phyloP scores from a whole-genome alignment of 2,888 invertebrate genomes.

The Tridacna crocea region DNA sequence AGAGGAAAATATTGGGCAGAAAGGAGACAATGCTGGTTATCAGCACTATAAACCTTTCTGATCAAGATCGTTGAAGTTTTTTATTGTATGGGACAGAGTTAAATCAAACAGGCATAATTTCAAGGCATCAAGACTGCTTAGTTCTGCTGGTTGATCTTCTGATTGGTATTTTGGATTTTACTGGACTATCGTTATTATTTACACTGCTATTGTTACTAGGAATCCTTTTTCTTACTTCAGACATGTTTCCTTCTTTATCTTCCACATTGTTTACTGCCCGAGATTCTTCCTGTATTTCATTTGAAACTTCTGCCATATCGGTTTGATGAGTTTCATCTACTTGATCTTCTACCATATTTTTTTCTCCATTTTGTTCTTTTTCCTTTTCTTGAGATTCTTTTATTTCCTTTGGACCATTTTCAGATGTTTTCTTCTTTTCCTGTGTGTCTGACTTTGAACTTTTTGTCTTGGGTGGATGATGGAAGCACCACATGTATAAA shows the following conservation, averaged over 20 bases:
- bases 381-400: background rate
- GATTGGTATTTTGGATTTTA: slow-evolving; percentile 47
- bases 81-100: no score
- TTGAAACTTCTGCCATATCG: background rate
- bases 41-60: no score
- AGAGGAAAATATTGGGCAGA: no score
- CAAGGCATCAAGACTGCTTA: slow-evolving; percentile 16
- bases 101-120: background rate
- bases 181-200: slow-evolving; percentile 55
- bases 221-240: slow-evolving; percentile 33
- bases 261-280: background rate
- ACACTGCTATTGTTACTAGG: slow-evolving; percentile 33
- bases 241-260: background rate
- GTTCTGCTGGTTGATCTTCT: slow-evolving; percentile 19
- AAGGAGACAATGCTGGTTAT: no score
- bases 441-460: background rate
- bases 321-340: background rate
- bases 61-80: no score
- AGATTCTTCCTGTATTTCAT: background rate
- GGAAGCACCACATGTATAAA: slow-evolving; percentile 54
- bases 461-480: slow-evolving; percentile 30
- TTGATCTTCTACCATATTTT: background rate
- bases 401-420: slow-evolving; percentile 9
- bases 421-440: background rate
- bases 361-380: background rate